Conservation (phyloP, 2,113 vertebrate genomes). For the Sialia sialis region DNA sequence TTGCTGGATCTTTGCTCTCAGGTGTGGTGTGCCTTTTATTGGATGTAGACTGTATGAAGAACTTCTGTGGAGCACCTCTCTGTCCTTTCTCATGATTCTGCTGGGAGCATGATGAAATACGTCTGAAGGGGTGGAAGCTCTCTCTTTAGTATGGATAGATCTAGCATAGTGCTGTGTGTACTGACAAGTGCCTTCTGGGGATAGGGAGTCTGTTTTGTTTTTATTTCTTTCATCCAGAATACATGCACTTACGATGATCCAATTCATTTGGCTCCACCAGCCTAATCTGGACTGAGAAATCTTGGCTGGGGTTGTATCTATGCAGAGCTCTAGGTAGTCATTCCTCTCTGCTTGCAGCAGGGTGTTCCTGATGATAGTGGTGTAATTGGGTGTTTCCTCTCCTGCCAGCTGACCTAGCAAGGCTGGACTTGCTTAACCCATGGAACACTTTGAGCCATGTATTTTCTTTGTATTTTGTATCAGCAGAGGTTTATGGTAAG, state of each 20-base stretch:
- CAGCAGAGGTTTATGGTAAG: neutral
- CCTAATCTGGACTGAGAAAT: neutral
- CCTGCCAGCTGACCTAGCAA: neutral
- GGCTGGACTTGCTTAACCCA: neutral
- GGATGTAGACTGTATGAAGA: neutral
- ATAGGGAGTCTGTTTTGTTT: neutral
- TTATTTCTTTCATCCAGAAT: neutral
- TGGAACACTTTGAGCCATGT: accelerated
- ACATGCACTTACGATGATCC: neutral
- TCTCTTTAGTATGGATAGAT: neutral
- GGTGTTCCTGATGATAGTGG: neutral
- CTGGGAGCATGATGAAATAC: neutral
- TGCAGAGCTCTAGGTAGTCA: neutral
- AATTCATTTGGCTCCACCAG: neutral
- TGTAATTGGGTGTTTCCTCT: neutral
- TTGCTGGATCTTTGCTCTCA: neutral
- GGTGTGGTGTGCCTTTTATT: neutral
- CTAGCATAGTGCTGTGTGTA: neutral
- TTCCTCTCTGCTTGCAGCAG: accelerated
- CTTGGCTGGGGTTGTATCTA: neutral
- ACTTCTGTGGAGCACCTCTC: neutral
- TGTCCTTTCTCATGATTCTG: neutral
- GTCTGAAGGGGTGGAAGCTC: neutral
- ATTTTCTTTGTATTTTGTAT: neutral
- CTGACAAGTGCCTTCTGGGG: neutral